Base-by-base conservation (phyloP, 2,797 vertebrate species). In the Chelonia mydas region DNA sequence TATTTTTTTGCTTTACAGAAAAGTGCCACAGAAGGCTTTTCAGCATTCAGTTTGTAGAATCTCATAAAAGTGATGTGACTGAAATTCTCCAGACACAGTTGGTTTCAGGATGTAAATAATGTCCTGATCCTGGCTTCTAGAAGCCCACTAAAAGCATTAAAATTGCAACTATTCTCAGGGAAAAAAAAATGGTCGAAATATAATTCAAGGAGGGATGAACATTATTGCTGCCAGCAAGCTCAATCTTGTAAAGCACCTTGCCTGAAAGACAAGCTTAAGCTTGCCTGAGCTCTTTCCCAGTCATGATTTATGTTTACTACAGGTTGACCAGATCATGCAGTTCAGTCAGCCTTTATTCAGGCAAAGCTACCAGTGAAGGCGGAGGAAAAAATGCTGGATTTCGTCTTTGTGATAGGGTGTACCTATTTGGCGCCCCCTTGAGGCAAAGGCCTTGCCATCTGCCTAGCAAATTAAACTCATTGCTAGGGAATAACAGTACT, bases 31-130 rank as follows among this genome's bases (percentile, higher is more conserved):
- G 82, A 87, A 96, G 83, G 87, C 27, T 93, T 94, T 89, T 90
- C 88, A 92, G 53, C 74, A 89, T 94, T 95, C 0, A 0, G 86
- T 90, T 95, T 96, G 86, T 86, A 90, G 80, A 93, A 94, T 86
- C 94, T 94, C 94, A 90, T 96, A 96, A 97, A 97, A 96, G 77
- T 0, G 0, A 96, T 7, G 5, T 88, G 81, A 95, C 83, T 95
- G 94, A 96, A 96, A 97, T 97, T 96, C 94, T 97, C 96, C 95
- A 96, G 91, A 89, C 54, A 78, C 23, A 86, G 21, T 91, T 97
- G 93, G 47, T n/a, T 94, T 95, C 76, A 86, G 84, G 79, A 96
- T 93, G 68, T 96, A 97, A 97, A 97, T 95, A 94, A 92, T 90
- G 55, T 96, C 88, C 88, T 92, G 89, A 94, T 93, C 90, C 65